phyloP scores from a whole-genome alignment of 1,140 invertebrate genomes.

The Nebria ingens region DNA sequence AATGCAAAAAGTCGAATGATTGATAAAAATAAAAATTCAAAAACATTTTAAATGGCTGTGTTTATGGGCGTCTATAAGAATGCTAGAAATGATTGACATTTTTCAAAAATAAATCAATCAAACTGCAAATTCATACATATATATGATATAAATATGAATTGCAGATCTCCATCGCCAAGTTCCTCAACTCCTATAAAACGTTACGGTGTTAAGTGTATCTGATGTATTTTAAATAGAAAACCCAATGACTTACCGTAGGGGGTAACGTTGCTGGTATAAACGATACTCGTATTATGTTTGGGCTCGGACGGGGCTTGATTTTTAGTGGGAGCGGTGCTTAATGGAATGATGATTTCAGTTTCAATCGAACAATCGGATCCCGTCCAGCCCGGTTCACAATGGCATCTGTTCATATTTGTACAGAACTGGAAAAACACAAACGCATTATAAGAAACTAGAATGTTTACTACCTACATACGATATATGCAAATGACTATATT shows the following conservation, averaged over 20 bases:
- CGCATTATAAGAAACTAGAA: neutral
- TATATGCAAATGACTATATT: slow-evolving; percentile 1
- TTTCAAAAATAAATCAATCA: too few relatives aligned
- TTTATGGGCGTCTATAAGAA: too few relatives aligned
- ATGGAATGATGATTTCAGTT: slow-evolving; percentile 50
- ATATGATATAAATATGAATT: too few relatives aligned
- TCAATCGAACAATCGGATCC: slow-evolving; percentile 79
- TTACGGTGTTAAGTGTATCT: too few relatives aligned
- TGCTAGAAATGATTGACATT: too few relatives aligned
- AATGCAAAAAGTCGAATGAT: too few relatives aligned
- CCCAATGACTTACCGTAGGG: slow-evolving; percentile 80
- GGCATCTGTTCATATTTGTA: slow-evolving; percentile 86
- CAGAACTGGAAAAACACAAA: slow-evolving; percentile 59
- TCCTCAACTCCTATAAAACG: too few relatives aligned
- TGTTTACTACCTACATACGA: neutral
- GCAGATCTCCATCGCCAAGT: too few relatives aligned
- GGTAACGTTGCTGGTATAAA: slow-evolving; percentile 78
- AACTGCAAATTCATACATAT: too few relatives aligned
- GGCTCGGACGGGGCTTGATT: slow-evolving; percentile 25
- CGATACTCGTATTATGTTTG: slow-evolving; percentile 48
- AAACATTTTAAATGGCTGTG: too few relatives aligned
- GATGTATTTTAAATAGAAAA: too few relatives aligned
- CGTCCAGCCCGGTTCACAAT: slow-evolving; percentile 80
- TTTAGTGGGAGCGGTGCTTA: slow-evolving; percentile 36
- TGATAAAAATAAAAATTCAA: too few relatives aligned